A percentile compares a stretch with the other conserved stretches of the same genome.
These are phyloP conservation scores for Scaptomyza reducta DNA, from an alignment of 2,888 invertebrate species.

Conservation along the genomic window DNA sequence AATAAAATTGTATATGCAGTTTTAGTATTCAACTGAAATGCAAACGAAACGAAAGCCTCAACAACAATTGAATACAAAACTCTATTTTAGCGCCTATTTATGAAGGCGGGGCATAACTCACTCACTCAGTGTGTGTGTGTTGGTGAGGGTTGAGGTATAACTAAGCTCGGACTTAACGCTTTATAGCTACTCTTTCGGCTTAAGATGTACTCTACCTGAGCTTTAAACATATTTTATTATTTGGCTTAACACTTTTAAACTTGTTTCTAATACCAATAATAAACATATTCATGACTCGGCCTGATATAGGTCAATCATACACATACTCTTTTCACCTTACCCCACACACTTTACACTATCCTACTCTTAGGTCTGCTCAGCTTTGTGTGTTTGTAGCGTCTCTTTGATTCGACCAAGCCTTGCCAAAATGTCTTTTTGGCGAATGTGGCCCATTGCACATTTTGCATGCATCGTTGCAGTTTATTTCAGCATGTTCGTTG, in stretches of 20 bases:
- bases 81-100: constrained; percentile 55
- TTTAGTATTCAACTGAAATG: constrained; percentile 14
- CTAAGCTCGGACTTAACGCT: too few species aligned
- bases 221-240: too few species aligned
- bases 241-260: too few species aligned
- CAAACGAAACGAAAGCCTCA: constrained; percentile 12
- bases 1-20: constrained; percentile 41
- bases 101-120: constrained; percentile 21
- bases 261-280: too few species aligned
- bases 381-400: constrained; percentile 17
- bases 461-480: constrained; percentile 63
- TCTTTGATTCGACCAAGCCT: constrained; percentile 22
- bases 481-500: constrained; percentile 36
- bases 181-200: too few species aligned
- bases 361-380: neutral
- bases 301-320: neutral
- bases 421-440: constrained; percentile 30
- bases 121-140: constrained; percentile 7
- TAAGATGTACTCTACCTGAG: too few species aligned
- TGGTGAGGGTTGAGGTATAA: neutral
- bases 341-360: neutral
- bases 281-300: too few species aligned
- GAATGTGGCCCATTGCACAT: constrained; percentile 51
- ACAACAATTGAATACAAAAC: constrained; percentile 50
- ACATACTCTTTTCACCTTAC: neutral